These are phyloP conservation scores for Anolis sagrei DNA, from an alignment of 2,113 vertebrate genomes.

Conservation along the genomic window DNA sequence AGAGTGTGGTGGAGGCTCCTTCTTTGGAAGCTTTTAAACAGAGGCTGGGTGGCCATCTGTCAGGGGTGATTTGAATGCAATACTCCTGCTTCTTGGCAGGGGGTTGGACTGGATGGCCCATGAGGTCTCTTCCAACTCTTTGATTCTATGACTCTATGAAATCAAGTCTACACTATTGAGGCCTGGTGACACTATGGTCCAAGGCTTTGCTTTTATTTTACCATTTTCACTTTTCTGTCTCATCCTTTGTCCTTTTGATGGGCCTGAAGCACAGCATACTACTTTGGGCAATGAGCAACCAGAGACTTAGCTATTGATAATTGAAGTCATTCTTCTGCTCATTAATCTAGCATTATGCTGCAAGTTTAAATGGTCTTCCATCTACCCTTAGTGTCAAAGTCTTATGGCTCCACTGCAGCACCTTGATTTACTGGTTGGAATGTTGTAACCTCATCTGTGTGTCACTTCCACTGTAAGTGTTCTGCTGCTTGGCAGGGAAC, in stretches of 20 bases:
- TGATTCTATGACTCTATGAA: too few species aligned
- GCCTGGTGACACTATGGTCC: neutral
- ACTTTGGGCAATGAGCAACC: constrained; percentile 49
- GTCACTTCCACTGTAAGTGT: constrained; percentile 55
- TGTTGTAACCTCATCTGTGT: constrained; percentile 55
- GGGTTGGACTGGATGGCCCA: too few species aligned
- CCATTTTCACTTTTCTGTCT: neutral
- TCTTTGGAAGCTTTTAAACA: too few species aligned
- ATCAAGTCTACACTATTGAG: neutral
- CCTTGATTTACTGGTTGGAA: constrained; percentile 59
- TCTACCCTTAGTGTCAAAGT: constrained; percentile 65
- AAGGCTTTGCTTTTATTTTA: neutral
- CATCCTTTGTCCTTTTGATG: neutral
- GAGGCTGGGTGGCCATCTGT: too few species aligned
- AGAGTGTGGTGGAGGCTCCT: too few species aligned
- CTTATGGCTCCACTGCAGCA: constrained; percentile 48
- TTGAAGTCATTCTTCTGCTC: constrained; percentile 39
- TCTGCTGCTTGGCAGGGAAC: constrained; percentile 67
- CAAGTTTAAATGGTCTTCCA: constrained; percentile 69
- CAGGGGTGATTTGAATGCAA: too few species aligned
- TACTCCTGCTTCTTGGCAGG: too few species aligned
- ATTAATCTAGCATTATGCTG: constrained; percentile 57
- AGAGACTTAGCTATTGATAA: constrained; percentile 45
- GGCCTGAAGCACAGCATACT: neutral
- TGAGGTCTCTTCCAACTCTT: too few species aligned